Evolutionary conservation across 2,888 invertebrate genomes (phyloP).

Genomic region (Epiperipatus broadwayi): DNA sequence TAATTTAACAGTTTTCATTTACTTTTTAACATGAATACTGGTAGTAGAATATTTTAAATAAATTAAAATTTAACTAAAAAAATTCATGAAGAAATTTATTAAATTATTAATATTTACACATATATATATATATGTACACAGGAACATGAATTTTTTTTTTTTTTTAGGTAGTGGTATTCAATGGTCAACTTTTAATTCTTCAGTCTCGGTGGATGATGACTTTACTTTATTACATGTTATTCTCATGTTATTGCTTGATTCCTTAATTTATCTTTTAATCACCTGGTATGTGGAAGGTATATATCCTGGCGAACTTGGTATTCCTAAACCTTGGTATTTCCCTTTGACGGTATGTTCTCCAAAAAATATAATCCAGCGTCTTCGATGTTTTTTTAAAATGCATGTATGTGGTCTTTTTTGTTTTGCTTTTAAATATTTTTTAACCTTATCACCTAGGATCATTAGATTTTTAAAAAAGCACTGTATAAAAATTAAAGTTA

Average conservation of each 20-base stretch:
- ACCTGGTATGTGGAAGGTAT: conserved; percentile 71
- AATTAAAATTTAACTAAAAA: too few relatives aligned
- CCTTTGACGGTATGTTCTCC: conserved; percentile 41
- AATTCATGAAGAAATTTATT: too few relatives aligned
- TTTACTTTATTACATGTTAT: conserved; percentile 49
- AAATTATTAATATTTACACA: too few relatives aligned
- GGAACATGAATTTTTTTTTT: too few relatives aligned
- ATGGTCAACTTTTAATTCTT: conserved; percentile 42
- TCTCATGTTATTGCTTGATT: conserved; percentile 48
- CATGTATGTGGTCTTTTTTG: neutral
- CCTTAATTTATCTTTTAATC: conserved; percentile 47
- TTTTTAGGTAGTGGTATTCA: conserved; percentile 35
- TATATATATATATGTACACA: too few relatives aligned
- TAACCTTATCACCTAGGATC: too few relatives aligned
- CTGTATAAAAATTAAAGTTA: too few relatives aligned
- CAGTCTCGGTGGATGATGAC: conserved; percentile 45
- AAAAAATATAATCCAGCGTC: neutral
- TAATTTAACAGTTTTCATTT: too few relatives aligned
- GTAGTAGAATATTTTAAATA: too few relatives aligned
- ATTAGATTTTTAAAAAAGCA: too few relatives aligned
- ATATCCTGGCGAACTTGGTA: conserved; percentile 63
- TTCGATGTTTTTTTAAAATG: neutral
- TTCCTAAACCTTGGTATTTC: conserved; percentile 63
- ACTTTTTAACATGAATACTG: too few relatives aligned
- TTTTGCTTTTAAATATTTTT: too few relatives aligned